Evolutionary conservation across 2,113 vertebrate species (phyloP).

Genomic region (Megalops atlanticus): DNA sequence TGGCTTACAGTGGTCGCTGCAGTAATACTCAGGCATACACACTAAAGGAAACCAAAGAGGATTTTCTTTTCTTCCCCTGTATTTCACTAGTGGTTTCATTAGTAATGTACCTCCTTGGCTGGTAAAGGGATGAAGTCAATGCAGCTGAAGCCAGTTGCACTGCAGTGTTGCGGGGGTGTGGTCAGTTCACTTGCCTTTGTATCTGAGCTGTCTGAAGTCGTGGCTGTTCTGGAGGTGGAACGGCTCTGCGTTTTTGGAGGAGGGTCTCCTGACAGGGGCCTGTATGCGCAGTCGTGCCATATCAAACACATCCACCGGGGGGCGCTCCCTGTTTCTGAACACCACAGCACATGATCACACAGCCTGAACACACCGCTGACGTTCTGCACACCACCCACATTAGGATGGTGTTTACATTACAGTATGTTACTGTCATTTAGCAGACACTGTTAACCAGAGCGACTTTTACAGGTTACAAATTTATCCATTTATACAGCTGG

Average conservation of each 20-base stretch:
- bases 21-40: too few species aligned
- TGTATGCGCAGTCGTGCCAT: constrained; percentile 82
- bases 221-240: constrained; percentile 73
- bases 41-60: too few species aligned
- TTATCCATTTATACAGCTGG: too few species aligned
- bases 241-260: constrained; percentile 72
- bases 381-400: neutral
- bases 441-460: too few species aligned
- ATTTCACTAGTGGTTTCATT: too few species aligned
- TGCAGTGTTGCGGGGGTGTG: neutral
- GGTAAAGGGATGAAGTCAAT: neutral
- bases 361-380: constrained; percentile 36
- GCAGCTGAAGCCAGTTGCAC: neutral
- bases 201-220: constrained; percentile 80
- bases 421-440: too few species aligned
- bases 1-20: too few species aligned
- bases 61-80: too few species aligned
- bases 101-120: too few species aligned
- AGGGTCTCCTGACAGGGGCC: constrained; percentile 75
- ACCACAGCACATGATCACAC: constrained; percentile 7
- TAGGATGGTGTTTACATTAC: too few species aligned
- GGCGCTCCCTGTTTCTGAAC: constrained; percentile 67
- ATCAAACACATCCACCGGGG: constrained; percentile 82
- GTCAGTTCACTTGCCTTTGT: constrained; percentile 64
- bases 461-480: too few species aligned